Conservation (phyloP, 2,888 invertebrate species). For the Tetranychus truncatus region DNA sequence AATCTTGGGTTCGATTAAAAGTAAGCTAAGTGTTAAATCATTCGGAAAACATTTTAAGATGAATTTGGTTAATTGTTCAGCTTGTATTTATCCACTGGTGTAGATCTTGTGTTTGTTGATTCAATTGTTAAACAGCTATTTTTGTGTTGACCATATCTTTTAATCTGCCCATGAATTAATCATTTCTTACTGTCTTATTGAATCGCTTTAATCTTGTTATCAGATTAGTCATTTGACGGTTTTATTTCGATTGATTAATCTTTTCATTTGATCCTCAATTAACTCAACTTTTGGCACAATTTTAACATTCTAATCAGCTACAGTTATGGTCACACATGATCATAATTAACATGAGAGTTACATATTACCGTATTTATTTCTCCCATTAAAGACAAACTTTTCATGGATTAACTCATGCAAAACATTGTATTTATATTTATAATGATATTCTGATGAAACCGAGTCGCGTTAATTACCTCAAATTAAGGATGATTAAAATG, state of each 20-base stretch:
- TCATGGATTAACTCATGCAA: background rate
- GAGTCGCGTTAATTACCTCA: background rate
- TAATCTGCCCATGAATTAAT: background rate
- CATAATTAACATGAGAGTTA: background rate
- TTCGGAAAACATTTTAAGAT: too few relatives aligned
- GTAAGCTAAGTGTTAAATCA: too few relatives aligned
- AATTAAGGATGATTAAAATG: background rate
- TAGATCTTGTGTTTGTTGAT: too few relatives aligned
- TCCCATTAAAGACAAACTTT: background rate
- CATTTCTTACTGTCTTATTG: background rate
- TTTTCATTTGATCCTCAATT: background rate
- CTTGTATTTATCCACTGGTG: too few relatives aligned
- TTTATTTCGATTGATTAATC: background rate
- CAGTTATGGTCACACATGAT: background rate
- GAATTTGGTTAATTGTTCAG: too few relatives aligned
- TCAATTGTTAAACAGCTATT: too few relatives aligned
- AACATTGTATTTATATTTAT: background rate
- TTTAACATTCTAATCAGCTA: background rate
- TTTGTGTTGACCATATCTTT: background rate
- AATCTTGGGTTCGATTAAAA: too few relatives aligned
- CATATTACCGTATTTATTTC: background rate
- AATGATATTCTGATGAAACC: background rate
- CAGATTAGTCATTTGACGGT: too few relatives aligned
- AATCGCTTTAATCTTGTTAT: too few relatives aligned
- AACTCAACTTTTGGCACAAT: background rate